A percentile compares a stretch with the other conserved stretches of the same genome.
phyloP scores from a whole-genome alignment of 2,888 invertebrate species.

The Hemaris fuciformis region DNA sequence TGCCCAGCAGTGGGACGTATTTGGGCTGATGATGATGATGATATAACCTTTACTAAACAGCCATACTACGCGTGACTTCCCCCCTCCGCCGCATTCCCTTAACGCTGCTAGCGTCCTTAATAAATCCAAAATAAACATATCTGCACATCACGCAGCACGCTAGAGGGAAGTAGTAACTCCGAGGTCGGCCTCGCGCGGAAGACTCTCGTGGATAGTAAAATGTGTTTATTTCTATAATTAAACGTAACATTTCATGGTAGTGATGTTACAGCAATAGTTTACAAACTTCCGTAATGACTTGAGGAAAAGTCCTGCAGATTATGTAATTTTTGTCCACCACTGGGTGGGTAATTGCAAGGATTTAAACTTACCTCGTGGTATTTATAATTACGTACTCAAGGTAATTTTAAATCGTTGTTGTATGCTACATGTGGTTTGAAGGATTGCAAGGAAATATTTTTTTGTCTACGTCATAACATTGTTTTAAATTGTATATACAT shows the following conservation, averaged over 20 bases:
- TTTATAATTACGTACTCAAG: background rate
- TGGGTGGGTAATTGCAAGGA: background rate
- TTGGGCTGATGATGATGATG: too few species aligned
- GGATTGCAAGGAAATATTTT: too few species aligned
- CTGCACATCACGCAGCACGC: background rate
- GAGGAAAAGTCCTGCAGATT: background rate
- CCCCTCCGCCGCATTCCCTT: background rate
- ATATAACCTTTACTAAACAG: too few species aligned
- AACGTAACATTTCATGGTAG: slow-evolving; percentile 8
- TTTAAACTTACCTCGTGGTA: background rate
- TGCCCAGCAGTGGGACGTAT: too few species aligned
- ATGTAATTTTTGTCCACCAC: background rate
- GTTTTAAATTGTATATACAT: too few species aligned
- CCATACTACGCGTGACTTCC: background rate
- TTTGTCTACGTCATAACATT: too few species aligned
- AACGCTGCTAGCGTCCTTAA: background rate
- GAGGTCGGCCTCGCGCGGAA: slow-evolving; percentile 27
- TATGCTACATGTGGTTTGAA: too few species aligned
- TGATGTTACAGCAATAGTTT: slow-evolving; percentile 11
- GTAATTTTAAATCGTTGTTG: background rate
- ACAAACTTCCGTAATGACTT: background rate
- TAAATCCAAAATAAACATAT: background rate
- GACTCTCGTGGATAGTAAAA: slow-evolving; percentile 26
- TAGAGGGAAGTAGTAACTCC: slow-evolving; percentile 13
- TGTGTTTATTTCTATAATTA: slow-evolving; percentile 21